phyloP scores from a whole-genome alignment of 1,140 invertebrate species.

The Parapsyche elsis region DNA sequence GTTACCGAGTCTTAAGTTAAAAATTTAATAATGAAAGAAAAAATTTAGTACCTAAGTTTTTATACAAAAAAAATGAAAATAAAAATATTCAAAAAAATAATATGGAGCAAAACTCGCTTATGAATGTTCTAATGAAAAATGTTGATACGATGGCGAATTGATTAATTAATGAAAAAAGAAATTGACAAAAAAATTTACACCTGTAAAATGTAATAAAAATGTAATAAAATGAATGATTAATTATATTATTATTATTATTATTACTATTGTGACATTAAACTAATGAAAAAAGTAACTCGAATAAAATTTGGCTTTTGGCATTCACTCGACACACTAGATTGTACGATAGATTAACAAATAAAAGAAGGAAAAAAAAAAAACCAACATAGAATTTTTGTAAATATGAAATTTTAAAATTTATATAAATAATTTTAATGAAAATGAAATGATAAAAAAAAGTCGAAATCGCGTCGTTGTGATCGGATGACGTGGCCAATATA shows the following conservation, averaged over 20 bases:
- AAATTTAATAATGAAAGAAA: constrained; percentile 7
- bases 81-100: not conserved
- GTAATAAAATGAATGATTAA: constrained; percentile 24
- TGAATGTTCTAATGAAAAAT: constrained; percentile 46
- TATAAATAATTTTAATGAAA: constrained; percentile 26
- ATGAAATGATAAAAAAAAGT: not conserved
- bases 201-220: constrained; percentile 27
- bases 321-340: constrained; percentile 19
- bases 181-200: constrained; percentile 9
- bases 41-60: constrained; percentile 13
- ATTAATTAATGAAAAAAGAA: not conserved
- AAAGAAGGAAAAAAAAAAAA: not conserved
- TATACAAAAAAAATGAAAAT: constrained; percentile 45
- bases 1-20: not conserved
- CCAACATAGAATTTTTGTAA: constrained; percentile 34
- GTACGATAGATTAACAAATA: not conserved
- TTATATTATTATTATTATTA: constrained; percentile 17
- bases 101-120: constrained; percentile 46
- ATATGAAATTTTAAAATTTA: constrained; percentile 41
- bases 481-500: constrained; percentile 35
- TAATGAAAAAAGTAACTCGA: constrained; percentile 44
- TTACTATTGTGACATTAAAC: constrained; percentile 33
- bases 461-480: constrained; percentile 4
- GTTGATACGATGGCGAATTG: constrained; percentile 31
- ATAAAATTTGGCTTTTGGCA: constrained; percentile 39